These are phyloP conservation scores for Margarornis squamiger DNA, from an alignment of 2,797 vertebrate genomes.

Conservation along the genomic window DNA sequence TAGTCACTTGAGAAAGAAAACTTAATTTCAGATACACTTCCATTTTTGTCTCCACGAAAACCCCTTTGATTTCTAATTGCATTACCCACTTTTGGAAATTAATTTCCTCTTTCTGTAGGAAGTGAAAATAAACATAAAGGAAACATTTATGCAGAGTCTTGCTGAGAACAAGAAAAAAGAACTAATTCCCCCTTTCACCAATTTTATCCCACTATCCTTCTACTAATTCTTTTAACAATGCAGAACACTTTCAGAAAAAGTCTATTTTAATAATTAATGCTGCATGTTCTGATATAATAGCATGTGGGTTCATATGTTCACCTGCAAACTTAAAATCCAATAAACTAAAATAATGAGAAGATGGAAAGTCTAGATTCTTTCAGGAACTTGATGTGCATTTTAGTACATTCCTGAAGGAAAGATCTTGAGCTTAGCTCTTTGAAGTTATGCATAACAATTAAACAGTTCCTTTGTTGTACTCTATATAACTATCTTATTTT, in stretches of 20 bases:
- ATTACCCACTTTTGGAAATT: not conserved
- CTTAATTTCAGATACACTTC: not conserved
- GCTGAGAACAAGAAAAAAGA: not conserved
- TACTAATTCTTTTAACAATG: not conserved
- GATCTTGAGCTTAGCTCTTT: not conserved
- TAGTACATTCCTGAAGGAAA: not conserved
- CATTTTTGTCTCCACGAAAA: not conserved
- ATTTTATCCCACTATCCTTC: not conserved
- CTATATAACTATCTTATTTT: not conserved
- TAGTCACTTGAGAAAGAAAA: not conserved
- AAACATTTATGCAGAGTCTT: not conserved
- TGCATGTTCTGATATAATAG: not conserved
- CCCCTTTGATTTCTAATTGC: not conserved
- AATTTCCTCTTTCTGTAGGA: not conserved
- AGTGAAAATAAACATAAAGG: not conserved
- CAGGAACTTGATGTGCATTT: not conserved
- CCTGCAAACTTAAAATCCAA: not conserved
- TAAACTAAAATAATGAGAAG: not conserved
- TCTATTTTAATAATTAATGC: not conserved
- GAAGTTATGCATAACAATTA: not conserved
- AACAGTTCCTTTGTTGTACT: not conserved
- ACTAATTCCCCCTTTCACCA: not conserved
- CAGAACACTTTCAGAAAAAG: not conserved
- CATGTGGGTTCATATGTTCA: not conserved
- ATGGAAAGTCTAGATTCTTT: not conserved